Conservation (phyloP, 2,797 vertebrate genomes). For the Gymnothorax javanicus region DNA sequence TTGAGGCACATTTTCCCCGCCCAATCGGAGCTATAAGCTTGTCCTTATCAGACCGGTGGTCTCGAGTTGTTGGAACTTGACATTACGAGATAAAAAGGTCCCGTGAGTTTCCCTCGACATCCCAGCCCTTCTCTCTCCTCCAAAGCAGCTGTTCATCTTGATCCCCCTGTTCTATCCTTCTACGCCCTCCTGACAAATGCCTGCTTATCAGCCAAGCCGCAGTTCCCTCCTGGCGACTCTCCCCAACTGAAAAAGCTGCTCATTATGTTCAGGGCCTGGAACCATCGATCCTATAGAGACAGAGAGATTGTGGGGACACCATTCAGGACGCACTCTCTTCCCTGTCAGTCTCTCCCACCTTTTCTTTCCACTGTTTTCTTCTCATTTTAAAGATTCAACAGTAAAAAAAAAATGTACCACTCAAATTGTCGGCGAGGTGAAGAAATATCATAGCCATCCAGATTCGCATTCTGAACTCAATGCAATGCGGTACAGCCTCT, state of each 20-base stretch:
- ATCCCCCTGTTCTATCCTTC: background rate
- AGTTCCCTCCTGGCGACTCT: background rate
- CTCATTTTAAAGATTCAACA: background rate
- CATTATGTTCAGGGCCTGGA: background rate
- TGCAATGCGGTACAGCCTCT: background rate
- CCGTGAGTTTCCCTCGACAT: background rate
- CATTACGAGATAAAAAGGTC: background rate
- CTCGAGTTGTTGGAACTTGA: background rate
- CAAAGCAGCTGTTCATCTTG: background rate
- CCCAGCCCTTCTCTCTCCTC: background rate
- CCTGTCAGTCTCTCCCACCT: background rate
- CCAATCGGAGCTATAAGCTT: background rate
- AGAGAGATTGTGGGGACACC: background rate
- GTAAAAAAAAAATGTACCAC: background rate
- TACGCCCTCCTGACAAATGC: background rate
- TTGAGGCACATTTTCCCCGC: background rate
- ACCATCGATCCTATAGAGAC: background rate
- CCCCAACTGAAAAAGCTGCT: background rate
- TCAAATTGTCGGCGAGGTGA: background rate
- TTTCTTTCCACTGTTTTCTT: background rate
- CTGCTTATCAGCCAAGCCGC: background rate
- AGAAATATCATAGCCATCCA: background rate
- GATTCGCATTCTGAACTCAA: background rate
- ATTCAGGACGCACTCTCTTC: background rate
- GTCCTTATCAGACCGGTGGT: background rate